phyloP scores from a whole-genome alignment of 2,113 vertebrate species.

The Pseudonaja textilis region DNA sequence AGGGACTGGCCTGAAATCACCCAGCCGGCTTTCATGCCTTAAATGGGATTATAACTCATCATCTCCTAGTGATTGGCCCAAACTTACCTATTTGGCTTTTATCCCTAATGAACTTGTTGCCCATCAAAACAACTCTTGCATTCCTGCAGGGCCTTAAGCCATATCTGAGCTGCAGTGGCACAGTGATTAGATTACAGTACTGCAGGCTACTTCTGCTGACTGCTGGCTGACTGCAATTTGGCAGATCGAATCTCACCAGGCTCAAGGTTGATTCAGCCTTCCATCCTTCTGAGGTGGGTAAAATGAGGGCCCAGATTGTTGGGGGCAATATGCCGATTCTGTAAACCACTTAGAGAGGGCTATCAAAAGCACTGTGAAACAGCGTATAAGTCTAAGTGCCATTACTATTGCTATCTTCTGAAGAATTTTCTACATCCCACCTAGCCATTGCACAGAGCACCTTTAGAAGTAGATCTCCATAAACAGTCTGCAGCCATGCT shows the following conservation, averaged over 20 bases:
- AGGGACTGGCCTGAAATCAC: background rate
- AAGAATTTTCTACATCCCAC: background rate
- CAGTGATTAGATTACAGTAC: no score
- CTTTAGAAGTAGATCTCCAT: background rate
- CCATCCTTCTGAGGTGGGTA: no score
- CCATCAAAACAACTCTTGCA: background rate
- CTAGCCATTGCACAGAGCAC: background rate
- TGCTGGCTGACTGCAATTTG: no score
- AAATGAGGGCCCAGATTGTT: no score
- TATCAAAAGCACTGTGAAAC: no score
- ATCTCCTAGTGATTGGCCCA: no score
- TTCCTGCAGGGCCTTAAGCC: background rate
- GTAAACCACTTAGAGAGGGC: no score
- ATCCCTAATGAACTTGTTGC: background rate
- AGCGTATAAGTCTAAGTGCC: no score
- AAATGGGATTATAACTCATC: background rate
- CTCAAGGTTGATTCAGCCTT: no score
- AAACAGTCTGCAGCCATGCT: background rate
- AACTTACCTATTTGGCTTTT: background rate
- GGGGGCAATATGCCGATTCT: no score
- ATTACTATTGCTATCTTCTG: background rate
- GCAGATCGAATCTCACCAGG: no score
- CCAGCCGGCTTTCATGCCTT: background rate
- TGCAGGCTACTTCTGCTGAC: no score
- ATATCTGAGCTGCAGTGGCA: background rate